phyloP scores from a whole-genome alignment of 2,113 vertebrate genomes.

The Phylloscopus trochiloides region DNA sequence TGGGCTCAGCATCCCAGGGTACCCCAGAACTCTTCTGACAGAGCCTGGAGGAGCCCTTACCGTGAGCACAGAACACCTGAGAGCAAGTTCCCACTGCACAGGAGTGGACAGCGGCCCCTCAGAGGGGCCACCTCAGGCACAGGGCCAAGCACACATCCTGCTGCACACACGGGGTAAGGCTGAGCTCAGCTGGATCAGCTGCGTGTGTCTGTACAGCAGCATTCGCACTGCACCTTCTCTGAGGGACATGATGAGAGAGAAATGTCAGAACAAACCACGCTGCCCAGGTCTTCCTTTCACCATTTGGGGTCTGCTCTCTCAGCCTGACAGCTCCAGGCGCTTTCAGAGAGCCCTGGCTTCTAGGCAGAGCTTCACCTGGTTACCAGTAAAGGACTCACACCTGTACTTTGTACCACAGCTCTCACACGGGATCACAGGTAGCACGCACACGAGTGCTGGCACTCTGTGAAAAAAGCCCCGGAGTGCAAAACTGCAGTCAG shows the following conservation, averaged over 20 bases:
- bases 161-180: accelerated
- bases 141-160: accelerated
- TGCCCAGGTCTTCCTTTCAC: neutral
- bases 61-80: neutral
- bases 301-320: accelerated
- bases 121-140: accelerated
- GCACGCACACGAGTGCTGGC: accelerated
- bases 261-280: neutral
- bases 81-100: too few species aligned
- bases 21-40: neutral
- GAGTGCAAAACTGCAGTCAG: neutral
- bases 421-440: accelerated
- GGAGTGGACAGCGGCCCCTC: neutral
- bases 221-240: accelerated
- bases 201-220: accelerated
- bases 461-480: too few species aligned
- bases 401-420: neutral
- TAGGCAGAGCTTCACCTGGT: neutral
- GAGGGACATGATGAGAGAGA: accelerated
- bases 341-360: neutral
- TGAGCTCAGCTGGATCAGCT: neutral
- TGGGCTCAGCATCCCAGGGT: accelerated
- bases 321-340: neutral
- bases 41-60: accelerated
- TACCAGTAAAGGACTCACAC: accelerated